A percentile compares a stretch with the other conserved stretches of the same genome.
Conservation (phyloP, 2,888 invertebrate species). For the Chydorus sphaericus region DNA sequence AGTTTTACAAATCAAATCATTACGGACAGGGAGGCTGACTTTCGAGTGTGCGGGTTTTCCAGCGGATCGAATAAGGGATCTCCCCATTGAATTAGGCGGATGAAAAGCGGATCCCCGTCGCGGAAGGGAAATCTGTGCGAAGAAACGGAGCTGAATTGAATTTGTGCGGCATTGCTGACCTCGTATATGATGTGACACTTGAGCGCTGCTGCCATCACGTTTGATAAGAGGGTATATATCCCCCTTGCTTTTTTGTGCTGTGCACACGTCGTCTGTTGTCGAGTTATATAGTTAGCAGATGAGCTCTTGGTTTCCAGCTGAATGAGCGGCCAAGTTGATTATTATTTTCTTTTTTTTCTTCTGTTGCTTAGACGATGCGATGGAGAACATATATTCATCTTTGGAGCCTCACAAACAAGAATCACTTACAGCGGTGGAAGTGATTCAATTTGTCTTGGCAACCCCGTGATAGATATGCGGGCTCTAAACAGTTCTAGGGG, state of each 20-base stretch:
- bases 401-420: conserved; percentile 2
- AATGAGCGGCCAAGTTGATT: conserved; percentile 4
- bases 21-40: too few relatives aligned
- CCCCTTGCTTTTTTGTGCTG: neutral
- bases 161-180: conserved; percentile 4
- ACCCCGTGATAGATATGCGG: too few relatives aligned
- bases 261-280: neutral
- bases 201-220: neutral
- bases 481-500: too few relatives aligned
- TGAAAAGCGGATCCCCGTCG: too few relatives aligned
- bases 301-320: neutral
- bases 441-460: neutral
- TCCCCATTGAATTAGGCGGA: conserved; percentile 3
- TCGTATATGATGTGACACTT: conserved; percentile 2
- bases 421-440: too few relatives aligned
- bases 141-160: conserved; percentile 2
- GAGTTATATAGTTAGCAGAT: neutral
- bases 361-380: too few relatives aligned
- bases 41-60: too few relatives aligned
- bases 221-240: too few relatives aligned
- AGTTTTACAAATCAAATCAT: too few relatives aligned
- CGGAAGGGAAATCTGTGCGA: too few relatives aligned
- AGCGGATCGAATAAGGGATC: neutral
- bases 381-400: neutral
- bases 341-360: too few relatives aligned